phyloP scores from a whole-genome alignment of 1,140 invertebrate genomes.

The Ectropis grisescens region DNA sequence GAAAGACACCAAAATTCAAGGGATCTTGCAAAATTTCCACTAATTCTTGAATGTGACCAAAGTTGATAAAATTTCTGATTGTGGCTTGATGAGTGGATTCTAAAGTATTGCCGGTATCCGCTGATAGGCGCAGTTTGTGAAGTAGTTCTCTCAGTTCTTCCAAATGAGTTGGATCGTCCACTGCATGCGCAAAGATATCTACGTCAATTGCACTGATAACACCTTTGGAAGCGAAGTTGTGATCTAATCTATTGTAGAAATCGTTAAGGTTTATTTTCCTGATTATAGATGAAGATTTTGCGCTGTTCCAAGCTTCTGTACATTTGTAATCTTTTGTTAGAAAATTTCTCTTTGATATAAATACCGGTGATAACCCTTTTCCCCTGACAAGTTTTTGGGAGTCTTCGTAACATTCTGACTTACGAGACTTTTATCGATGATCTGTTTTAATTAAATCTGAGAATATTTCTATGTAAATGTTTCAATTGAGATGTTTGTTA shows the following conservation, averaged over 20 bases:
- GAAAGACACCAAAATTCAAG: constrained; percentile 90
- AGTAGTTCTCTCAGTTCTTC: constrained; percentile 80
- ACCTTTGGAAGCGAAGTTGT: constrained; percentile 66
- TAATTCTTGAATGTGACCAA: constrained; percentile 73
- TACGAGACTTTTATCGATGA: no score
- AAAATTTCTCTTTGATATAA: constrained; percentile 31
- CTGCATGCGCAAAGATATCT: constrained; percentile 79
- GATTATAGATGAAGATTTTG: constrained; percentile 73
- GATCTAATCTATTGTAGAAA: constrained; percentile 76
- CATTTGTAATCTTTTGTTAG: constrained; percentile 79
- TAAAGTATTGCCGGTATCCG: constrained; percentile 77
- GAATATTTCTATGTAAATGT: no score
- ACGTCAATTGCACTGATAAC: constrained; percentile 79
- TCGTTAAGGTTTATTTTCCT: constrained; percentile 74
- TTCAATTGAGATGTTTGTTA: no score
- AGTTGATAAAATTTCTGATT: constrained; percentile 76
- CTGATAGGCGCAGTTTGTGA: constrained; percentile 78
- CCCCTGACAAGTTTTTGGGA: constrained; percentile 5
- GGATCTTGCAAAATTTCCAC: constrained; percentile 83
- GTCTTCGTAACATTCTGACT: constrained; percentile 14
- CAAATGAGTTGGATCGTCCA: constrained; percentile 62
- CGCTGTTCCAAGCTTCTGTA: constrained; percentile 74
- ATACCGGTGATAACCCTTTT: constrained; percentile 2
- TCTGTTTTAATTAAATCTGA: no score
- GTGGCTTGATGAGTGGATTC: constrained; percentile 88